Evolutionary conservation across 2,113 vertebrate species (phyloP), one percentile per base, ranked within the genome.

Genomic region (Myrmecobius fasciatus): DNA sequence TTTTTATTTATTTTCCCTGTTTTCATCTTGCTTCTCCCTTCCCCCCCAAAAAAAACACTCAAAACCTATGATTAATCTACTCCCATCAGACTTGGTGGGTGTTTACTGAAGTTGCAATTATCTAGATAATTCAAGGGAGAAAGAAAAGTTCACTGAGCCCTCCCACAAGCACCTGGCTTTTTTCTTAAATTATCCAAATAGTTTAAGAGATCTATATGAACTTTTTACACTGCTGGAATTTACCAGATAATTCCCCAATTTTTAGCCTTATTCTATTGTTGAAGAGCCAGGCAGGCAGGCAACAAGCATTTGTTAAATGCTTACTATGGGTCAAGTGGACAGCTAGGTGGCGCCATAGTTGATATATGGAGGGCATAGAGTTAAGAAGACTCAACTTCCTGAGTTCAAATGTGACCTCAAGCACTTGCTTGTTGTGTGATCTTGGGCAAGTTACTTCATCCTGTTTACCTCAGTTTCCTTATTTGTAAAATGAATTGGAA

Each of bases 1-100:
- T 90, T 90, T 92, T 95, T 91, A 96, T 97, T 97, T 96, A 93
- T 97, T 92, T n/a, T 83, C 94, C 52, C 92, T 88, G 26, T 67
- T 94, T 93, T 53, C 90, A 94, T 91, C 53, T 91, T 53, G 53
- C 60, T 53, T 94, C 93, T 91, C 92, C 89, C 92, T 83, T 91
- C 67, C 67, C 36, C 36, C 17, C n/a, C 1, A 20, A 20, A 75
- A 75, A 75, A 28, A 56, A 60, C 25, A 83, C 7, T 83, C 67
- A 83, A 89, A 25, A 67, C 93, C 83, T 83, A 25, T 94, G 97
- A 97, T 93, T 96, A 95, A 97, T 52, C 89, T 92, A 93, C 52
- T 93, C 94, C 93, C 48, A 91, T 83, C 52, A 24, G 90, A 43
- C 17, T 51, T 25, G 95, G 83, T 60, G 91, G 92, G 52, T 91